A percentile compares a stretch with the other conserved stretches of the same genome.
phyloP scores from a whole-genome alignment of 2,797 vertebrate species.

The Leucoraja ocellata region DNA sequence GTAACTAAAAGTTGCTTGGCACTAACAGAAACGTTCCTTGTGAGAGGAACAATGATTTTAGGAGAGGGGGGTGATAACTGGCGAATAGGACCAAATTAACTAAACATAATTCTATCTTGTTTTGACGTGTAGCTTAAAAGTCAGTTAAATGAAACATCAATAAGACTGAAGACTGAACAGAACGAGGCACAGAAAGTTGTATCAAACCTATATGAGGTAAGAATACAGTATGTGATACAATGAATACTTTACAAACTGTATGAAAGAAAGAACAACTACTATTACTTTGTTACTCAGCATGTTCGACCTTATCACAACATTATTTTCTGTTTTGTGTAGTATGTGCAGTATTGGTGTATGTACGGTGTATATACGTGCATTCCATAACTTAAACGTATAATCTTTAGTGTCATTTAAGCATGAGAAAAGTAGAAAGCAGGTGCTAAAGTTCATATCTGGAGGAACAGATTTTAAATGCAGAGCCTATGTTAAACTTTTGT shows the following conservation, averaged over 20 bases:
- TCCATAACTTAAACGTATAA: not conserved
- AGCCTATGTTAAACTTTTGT: not conserved
- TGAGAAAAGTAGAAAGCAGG: not conserved
- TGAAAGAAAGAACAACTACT: not conserved
- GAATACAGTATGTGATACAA: not conserved
- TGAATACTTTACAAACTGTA: not conserved
- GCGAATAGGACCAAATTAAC: not conserved
- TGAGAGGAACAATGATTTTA: not conserved
- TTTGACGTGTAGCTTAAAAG: constrained; percentile 76
- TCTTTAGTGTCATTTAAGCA: not conserved
- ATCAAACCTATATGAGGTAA: constrained; percentile 77
- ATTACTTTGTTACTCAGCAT: not conserved
- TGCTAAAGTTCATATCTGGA: not conserved
- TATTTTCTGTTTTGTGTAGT: not conserved
- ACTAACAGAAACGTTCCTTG: not conserved
- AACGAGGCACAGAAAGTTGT: constrained; percentile 80
- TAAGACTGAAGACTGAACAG: constrained; percentile 79
- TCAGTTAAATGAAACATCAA: constrained; percentile 75
- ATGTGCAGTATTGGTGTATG: not conserved
- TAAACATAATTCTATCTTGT: constrained; percentile 42
- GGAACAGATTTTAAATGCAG: not conserved
- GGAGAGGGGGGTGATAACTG: not conserved
- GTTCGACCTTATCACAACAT: not conserved
- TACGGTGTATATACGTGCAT: not conserved
- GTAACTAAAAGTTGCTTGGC: not conserved